Evolutionary conservation across 2,888 invertebrate genomes (phyloP).

Genomic region (Synergus laeviventris): DNA sequence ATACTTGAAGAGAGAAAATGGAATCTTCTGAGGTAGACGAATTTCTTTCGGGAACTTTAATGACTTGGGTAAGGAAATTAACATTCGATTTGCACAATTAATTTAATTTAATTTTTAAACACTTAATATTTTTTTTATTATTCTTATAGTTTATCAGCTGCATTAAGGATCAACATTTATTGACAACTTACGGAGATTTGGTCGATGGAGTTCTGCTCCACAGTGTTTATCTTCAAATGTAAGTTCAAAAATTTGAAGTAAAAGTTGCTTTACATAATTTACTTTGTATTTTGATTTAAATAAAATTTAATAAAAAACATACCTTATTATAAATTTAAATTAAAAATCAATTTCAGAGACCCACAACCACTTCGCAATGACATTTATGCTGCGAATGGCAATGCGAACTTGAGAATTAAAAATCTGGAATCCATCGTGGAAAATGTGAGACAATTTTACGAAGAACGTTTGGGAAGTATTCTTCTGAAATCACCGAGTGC

Average conservation of each 20-base stretch:
- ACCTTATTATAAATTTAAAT: neutral
- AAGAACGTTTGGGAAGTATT: slow-evolving; percentile 92
- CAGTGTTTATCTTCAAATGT: slow-evolving; percentile 92
- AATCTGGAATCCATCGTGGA: slow-evolving; percentile 92
- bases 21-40: slow-evolving; percentile 87
- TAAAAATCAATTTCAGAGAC: slow-evolving; percentile 70
- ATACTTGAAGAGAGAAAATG: slow-evolving; percentile 59
- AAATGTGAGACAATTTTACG: slow-evolving; percentile 83
- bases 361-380: slow-evolving; percentile 77
- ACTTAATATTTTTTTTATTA: slow-evolving; percentile 35
- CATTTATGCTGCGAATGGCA: slow-evolving; percentile 75
- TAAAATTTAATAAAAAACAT: neutral
- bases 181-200: slow-evolving; percentile 87
- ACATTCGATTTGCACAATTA: neutral
- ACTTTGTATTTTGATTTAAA: neutral
- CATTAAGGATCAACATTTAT: slow-evolving; percentile 84
- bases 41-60: slow-evolving; percentile 88
- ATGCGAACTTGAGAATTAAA: slow-evolving; percentile 81
- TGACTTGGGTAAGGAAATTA: slow-evolving; percentile 86
- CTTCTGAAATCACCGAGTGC: slow-evolving; percentile 89
- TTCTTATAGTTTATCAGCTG: slow-evolving; percentile 87
- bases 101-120: neutral
- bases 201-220: slow-evolving; percentile 90
- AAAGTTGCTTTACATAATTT: neutral
- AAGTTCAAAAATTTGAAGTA: slow-evolving; percentile 65